Percentiles rank a stretch among this genome's conserved stretches.
phyloP scores from a whole-genome alignment of 2,888 invertebrate genomes.

The Lacanobia oleracea region DNA sequence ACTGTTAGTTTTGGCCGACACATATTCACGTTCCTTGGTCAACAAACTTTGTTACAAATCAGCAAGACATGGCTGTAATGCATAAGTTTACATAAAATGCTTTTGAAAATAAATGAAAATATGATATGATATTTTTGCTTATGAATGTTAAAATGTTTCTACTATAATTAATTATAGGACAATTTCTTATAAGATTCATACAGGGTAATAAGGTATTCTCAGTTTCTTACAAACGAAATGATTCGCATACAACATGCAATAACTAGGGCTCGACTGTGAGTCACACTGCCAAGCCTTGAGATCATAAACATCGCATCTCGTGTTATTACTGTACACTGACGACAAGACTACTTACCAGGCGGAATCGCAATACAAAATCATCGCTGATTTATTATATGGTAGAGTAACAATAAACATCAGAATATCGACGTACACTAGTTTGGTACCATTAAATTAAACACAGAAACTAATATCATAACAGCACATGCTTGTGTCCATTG shows the following conservation, averaged over 20 bases:
- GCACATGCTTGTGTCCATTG: slow-evolving; percentile 59
- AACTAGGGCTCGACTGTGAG: slow-evolving; percentile 57
- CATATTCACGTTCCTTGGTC: slow-evolving; percentile 59
- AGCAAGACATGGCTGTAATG: slow-evolving; percentile 58
- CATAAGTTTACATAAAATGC: slow-evolving; percentile 55
- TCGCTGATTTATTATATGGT: slow-evolving; percentile 58
- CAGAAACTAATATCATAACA: slow-evolving; percentile 66
- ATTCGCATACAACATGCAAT: slow-evolving; percentile 54
- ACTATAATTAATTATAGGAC: slow-evolving; percentile 36
- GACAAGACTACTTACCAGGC: slow-evolving; percentile 68
- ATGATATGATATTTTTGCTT: slow-evolving; percentile 45
- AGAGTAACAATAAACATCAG: slow-evolving; percentile 59
- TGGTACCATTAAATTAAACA: slow-evolving; percentile 57
- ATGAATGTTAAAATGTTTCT: slow-evolving; percentile 50
- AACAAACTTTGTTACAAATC: slow-evolving; percentile 51
- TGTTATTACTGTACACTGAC: slow-evolving; percentile 63
- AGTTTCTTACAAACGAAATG: slow-evolving; percentile 57
- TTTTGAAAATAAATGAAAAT: slow-evolving; percentile 51
- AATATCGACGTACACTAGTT: slow-evolving; percentile 61
- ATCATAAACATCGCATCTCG: slow-evolving; percentile 65
- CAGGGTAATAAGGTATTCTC: slow-evolving; percentile 48
- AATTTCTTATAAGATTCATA: slow-evolving; percentile 54
- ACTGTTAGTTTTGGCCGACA: slow-evolving; percentile 64
- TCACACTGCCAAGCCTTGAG: slow-evolving; percentile 62
- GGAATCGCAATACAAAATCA: slow-evolving; percentile 66